A percentile compares a stretch with the other conserved stretches of the same genome.
Evolutionary conservation across 2,888 invertebrate species (phyloP).

Genomic region (Busseola fusca): DNA sequence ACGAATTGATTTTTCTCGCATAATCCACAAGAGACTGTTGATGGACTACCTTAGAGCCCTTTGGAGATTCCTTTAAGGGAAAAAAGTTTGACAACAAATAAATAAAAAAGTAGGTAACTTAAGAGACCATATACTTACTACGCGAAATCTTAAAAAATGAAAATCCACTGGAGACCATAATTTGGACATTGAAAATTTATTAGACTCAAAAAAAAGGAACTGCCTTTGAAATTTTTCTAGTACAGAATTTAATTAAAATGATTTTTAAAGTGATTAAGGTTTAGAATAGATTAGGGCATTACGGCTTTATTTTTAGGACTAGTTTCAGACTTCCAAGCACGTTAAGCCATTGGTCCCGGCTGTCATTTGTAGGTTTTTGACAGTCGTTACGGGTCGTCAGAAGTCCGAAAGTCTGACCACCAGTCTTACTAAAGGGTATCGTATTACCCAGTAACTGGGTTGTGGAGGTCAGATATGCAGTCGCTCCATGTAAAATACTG

Average conservation of each 20-base stretch:
- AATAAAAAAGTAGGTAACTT: not conserved
- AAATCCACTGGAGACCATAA: slow-evolving; percentile 13
- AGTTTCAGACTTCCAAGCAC: too few species aligned
- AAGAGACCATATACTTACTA: slow-evolving; percentile 3
- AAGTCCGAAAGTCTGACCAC: too few species aligned
- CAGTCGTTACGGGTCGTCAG: too few species aligned
- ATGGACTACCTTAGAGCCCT: slow-evolving; percentile 1
- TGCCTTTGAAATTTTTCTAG: not conserved
- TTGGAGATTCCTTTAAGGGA: not conserved
- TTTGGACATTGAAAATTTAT: not conserved
- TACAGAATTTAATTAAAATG: not conserved
- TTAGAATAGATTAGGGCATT: not conserved
- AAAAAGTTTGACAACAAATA: slow-evolving; percentile 17
- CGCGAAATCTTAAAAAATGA: slow-evolving; percentile 26
- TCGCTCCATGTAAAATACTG: too few species aligned
- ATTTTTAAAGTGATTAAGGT: not conserved
- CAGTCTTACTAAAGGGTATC: too few species aligned
- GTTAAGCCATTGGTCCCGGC: too few species aligned
- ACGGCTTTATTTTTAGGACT: too few species aligned
- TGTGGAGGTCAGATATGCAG: too few species aligned
- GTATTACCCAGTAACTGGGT: too few species aligned
- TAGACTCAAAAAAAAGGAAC: not conserved
- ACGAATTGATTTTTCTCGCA: not conserved
- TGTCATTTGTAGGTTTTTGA: too few species aligned
- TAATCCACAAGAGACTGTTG: not conserved